Percentiles rank a stretch among this genome's conserved stretches.
These are phyloP conservation scores for Mythimna vitellina DNA, from an alignment of 2,888 invertebrate genomes.

Conservation along the genomic window DNA sequence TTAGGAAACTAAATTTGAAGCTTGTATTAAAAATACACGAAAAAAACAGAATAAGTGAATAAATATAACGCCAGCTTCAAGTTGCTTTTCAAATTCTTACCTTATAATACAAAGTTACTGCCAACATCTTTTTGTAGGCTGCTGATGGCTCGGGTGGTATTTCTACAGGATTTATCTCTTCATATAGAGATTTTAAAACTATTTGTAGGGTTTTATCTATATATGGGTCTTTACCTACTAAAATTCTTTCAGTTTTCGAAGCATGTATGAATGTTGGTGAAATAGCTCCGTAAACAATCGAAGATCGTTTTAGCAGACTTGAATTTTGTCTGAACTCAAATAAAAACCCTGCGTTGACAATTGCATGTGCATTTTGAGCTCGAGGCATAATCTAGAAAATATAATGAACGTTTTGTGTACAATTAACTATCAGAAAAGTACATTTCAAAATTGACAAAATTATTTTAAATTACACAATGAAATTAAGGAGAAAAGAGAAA, in stretches of 20 bases:
- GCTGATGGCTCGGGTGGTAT: conserved; percentile 90
- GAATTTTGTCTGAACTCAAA: conserved; percentile 86
- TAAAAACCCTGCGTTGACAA: conserved; percentile 94
- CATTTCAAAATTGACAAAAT: too few relatives aligned
- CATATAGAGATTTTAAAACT: conserved; percentile 70
- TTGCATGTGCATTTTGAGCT: conserved; percentile 93
- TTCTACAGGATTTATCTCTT: conserved; percentile 73
- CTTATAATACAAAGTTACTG: conserved; percentile 91
- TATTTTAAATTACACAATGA: too few relatives aligned
- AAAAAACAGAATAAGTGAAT: too few relatives aligned
- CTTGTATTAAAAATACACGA: too few relatives aligned
- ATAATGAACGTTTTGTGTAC: neutral
- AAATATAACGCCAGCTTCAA: neutral
- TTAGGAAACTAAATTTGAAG: neutral
- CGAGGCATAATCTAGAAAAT: conserved; percentile 92
- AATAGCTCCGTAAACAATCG: conserved; percentile 91
- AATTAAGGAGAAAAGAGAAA: too few relatives aligned
- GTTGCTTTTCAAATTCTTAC: conserved; percentile 71
- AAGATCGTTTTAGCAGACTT: conserved; percentile 82
- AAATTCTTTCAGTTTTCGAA: conserved; percentile 84
- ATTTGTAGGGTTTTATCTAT: conserved; percentile 83
- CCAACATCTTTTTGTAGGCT: conserved; percentile 90
- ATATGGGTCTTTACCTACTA: conserved; percentile 83
- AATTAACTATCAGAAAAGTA: too few relatives aligned
- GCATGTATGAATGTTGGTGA: conserved; percentile 86